A percentile compares a stretch with the other conserved stretches of the same genome.
phyloP scores from a whole-genome alignment of 2,113 vertebrate genomes.

The Aspidoscelis tigris region DNA sequence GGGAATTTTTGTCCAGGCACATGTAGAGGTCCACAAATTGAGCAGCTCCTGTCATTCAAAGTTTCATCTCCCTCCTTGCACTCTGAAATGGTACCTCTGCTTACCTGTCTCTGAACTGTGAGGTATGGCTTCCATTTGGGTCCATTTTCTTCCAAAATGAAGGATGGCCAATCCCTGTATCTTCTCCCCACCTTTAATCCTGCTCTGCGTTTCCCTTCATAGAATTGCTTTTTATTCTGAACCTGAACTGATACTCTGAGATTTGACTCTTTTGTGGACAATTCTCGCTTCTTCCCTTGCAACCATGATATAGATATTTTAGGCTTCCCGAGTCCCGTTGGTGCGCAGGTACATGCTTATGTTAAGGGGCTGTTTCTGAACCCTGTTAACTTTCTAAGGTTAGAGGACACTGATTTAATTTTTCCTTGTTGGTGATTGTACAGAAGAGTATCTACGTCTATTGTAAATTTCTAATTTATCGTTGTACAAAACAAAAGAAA shows the following conservation, averaged over 20 bases:
- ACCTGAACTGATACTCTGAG: neutral
- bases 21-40: too few species aligned
- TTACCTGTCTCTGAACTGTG: too few species aligned
- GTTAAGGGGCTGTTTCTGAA: conserved; percentile 21
- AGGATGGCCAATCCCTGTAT: conserved; percentile 41
- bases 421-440: conserved; percentile 63
- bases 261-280: neutral
- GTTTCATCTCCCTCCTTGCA: neutral
- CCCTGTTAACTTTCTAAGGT: conserved; percentile 56
- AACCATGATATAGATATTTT: neutral
- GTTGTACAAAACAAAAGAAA: conserved; percentile 75
- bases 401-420: conserved; percentile 69
- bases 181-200: neutral
- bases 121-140: neutral
- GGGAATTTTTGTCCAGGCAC: neutral
- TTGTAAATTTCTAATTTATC: conserved; percentile 90
- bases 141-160: neutral
- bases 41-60: neutral
- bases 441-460: conserved; percentile 75
- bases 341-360: conserved; percentile 64
- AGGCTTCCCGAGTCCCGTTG: conserved; percentile 4
- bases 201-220: neutral
- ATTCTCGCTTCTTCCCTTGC: neutral
- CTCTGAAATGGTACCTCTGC: neutral
- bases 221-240: neutral